Base-by-base conservation (phyloP, 2,113 vertebrate genomes). In the Barbus barbus region DNA sequence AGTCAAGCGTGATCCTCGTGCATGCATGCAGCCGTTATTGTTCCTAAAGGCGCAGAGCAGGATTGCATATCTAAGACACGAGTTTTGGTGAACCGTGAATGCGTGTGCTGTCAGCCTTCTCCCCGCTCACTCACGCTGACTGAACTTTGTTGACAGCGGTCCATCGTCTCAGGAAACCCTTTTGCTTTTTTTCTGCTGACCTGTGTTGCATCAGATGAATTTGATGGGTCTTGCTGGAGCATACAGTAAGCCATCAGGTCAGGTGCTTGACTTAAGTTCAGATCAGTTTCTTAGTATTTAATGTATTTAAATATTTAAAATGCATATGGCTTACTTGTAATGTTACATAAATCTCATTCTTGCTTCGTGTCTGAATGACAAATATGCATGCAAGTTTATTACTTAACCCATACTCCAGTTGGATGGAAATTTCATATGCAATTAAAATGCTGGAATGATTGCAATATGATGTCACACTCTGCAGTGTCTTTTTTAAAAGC, bases 1-100 rank as follows among this genome's bases (percentile, higher is more conserved):
- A 77, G 26, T 36, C 51, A 77, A 51, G 75, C 51, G 3, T 76
- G 48, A 46, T 41, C 20, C 73, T n/a, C 12, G 46, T 31, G 51
- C 44, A 77, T 58, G 16, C 75, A 36, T 77, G 75, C 75, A 77
- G 33, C 9, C 16, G 20, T 58, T 77, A 75, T 75, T 51, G 46
- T 28, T 56, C 28, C 75, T 77, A 58, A 58, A 74, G 69, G 69
- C 44, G 24, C 72, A 16, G 7, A 75, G 44, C 1, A 12, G 41
- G 22, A 46, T 46, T 73, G 71, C 24, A 24, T 73, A 46, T 46
- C 71, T 26, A 73, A 26, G 41, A 73, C 38, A 73, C 4, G n/a
- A 26, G 38, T 75, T 75, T 75, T 58, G 16, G 24, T 51, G 24
- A 75, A 31, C 44, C 18, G 26, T 31, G 44, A 74, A 58, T 51